Percentiles rank a stretch among this genome's conserved stretches.
phyloP scores from a whole-genome alignment of 92 coral and sea anemone species.

The Porites evermanni region DNA sequence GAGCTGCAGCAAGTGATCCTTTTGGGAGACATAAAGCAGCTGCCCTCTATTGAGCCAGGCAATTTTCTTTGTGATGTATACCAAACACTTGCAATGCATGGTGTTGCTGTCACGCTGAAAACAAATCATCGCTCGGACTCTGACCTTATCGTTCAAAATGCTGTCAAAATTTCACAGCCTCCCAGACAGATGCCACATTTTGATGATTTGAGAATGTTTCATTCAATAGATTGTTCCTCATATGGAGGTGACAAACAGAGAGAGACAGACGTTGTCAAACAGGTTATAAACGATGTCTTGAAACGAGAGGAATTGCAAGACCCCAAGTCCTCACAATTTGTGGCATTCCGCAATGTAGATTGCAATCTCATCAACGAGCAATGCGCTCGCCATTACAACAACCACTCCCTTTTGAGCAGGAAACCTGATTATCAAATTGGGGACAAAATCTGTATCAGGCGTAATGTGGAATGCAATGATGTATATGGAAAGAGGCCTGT shows the following conservation, averaged over 20 bases:
- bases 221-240: slow-evolving; percentile 10
- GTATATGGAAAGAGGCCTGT: not conserved
- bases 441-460: slow-evolving; percentile 60
- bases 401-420: slow-evolving; percentile 34
- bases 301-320: not conserved
- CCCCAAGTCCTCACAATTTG: slow-evolving; percentile 38
- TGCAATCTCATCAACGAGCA: slow-evolving; percentile 54
- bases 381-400: slow-evolving; percentile 45
- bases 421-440: slow-evolving; percentile 25
- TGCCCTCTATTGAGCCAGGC: slow-evolving; percentile 74
- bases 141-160: slow-evolving; percentile 56
- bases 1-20: slow-evolving; percentile 49
- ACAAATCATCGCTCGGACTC: slow-evolving; percentile 65
- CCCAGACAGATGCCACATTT: slow-evolving; percentile 31
- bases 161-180: slow-evolving; percentile 37
- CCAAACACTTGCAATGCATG: slow-evolving; percentile 20
- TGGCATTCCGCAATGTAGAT: slow-evolving; percentile 49
- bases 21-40: slow-evolving; percentile 55
- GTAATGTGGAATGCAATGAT: slow-evolving; percentile 38
- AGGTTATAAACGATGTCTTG: slow-evolving; percentile 8
- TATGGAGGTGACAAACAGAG: not conserved
- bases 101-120: slow-evolving; percentile 13
- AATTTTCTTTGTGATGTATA: slow-evolving; percentile 55
- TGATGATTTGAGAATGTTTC: slow-evolving; percentile 5
- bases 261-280: not conserved